Base-by-base conservation (phyloP, 2,797 vertebrate genomes). In the Euphonia xanthogaster region DNA sequence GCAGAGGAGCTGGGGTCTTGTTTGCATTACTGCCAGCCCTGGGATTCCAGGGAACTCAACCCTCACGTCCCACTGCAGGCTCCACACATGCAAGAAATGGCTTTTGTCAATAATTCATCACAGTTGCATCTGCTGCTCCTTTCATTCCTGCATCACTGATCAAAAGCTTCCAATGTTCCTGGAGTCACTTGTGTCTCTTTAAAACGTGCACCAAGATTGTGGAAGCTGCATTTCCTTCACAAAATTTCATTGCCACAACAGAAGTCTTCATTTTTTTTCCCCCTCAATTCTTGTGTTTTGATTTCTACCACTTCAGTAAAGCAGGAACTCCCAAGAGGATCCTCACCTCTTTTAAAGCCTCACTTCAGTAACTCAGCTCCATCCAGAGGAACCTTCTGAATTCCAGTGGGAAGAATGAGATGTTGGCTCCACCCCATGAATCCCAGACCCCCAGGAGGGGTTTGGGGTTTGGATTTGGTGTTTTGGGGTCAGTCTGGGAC, bases 61-160 rank as follows among this genome's bases (percentile, higher is more conserved):
- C 84, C 93, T n/a, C 93, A 11, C 4, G 9, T 47, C 51, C 65
- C 82, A 33, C 86, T 44, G 10, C 45, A 77, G 72, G 13, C 89
- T 35, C 19, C 37, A 35, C 39, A 40, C 28, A 48, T 16, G 54
- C 90, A 51, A 86, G 68, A 76, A 89, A 74, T 19, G 4, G 21
- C 68, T 95, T 40, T 0, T 57, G 84, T 80, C 95, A 93, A 90
- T 97, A 96, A 97, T 94, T 93, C 79, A 96, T 93, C 79, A 44
- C 90, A 95, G 77, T 57, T 67, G 57, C 42, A 37, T 12, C 63
- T 87, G 93, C 71, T 81, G 73, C 62, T 88, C 77, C 12, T 70
- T 92, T 80, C 86, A 39, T 31, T 96, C 91, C 80, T 79, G 77
- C 80, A 44, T 14, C 84, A n/a, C 23, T 44, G 86, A 97, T 94